Base-by-base conservation (phyloP, 2,888 invertebrate species). In the Cosmopolites sordidus region DNA sequence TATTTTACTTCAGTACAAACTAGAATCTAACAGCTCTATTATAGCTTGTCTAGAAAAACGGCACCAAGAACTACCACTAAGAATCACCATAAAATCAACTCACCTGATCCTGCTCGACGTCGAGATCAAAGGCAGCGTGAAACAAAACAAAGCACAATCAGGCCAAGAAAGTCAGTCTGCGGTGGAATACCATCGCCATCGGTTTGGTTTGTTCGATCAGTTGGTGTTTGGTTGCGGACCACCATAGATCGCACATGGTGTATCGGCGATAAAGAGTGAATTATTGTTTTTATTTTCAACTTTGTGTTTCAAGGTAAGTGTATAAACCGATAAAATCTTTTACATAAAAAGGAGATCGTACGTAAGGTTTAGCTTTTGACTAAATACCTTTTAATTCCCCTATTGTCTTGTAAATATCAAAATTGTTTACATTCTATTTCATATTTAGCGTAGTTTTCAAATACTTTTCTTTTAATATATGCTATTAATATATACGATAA, bases 131-230 rank as follows among this genome's bases (percentile, higher is more conserved):
- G 69, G 64, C 66, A 68, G 70, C 72, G 68, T 72, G 71, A 62
- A 72, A 72, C 69, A 67, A 72, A 73, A 72, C 70, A 71, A 71
- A 69, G 67, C 65, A 66, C 68, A 70, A 70, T 73, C 69, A 72
- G 71, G 63, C 67, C 67, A 64, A 63, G 69, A 65, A 66, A 70
- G 69, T 71, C 70, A 71, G 70, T 70, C 60, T 12, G 56, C 48
- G 52, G 17, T 47, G 39, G 22, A 38, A 17, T 52, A 39, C 37
- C 50, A 42, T 16, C 29, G 50, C 44, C 43, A 43, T 33, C 51
- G 51, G 40, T 51, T 51, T 14, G 43, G 16, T 22, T 50, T 29
- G 27, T 27, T 15, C 22, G 43, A 50, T 43, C 38, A 50, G 38
- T 43, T 16, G 22, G 22, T 39, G 22, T 27, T 22, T 6, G 17